phyloP scores from a whole-genome alignment of 1,140 invertebrate species.

The Diorhabda elongata region DNA sequence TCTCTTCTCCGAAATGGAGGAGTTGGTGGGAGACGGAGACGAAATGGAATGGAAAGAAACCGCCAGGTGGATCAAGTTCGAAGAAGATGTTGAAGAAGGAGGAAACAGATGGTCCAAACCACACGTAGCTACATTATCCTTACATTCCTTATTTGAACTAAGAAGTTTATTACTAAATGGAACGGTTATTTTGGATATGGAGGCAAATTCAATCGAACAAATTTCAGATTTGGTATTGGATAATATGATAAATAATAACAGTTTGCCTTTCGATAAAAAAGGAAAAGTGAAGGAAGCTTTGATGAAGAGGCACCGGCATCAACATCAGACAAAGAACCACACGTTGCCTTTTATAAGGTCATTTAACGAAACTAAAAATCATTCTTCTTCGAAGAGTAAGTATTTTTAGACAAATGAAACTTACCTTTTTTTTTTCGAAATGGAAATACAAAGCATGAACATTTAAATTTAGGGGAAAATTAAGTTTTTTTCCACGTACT shows the following conservation, averaged over 20 bases:
- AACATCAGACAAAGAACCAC: conserved; percentile 83
- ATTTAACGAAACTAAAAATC: conserved; percentile 92
- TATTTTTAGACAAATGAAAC: conserved; percentile 33
- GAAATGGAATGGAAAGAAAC: conserved; percentile 96
- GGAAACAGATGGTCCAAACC: conserved; percentile 94
- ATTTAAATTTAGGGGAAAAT: neutral
- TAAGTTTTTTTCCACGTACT: too few relatives aligned
- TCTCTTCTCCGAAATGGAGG: conserved; percentile 94
- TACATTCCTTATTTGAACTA: conserved; percentile 87
- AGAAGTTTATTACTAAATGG: conserved; percentile 83
- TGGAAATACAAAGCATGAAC: neutral
- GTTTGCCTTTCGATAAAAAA: conserved; percentile 67
- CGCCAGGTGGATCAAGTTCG: conserved; percentile 95
- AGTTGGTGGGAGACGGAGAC: conserved; percentile 79
- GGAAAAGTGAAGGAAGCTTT: conserved; percentile 86
- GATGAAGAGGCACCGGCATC: conserved; percentile 88
- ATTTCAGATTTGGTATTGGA: conserved; percentile 89
- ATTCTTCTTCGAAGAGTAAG: conserved; percentile 94
- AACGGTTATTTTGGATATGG: conserved; percentile 87
- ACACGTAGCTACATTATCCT: conserved; percentile 85
- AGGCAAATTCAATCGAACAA: conserved; percentile 77
- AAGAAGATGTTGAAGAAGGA: conserved; percentile 89
- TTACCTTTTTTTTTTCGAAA: neutral
- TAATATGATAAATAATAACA: conserved; percentile 80
- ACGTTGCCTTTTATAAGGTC: conserved; percentile 91